Evolutionary conservation across 1,140 invertebrate genomes (phyloP), one percentile per base, ranked within the genome.

Genomic region (Drosophila ogumai): DNA sequence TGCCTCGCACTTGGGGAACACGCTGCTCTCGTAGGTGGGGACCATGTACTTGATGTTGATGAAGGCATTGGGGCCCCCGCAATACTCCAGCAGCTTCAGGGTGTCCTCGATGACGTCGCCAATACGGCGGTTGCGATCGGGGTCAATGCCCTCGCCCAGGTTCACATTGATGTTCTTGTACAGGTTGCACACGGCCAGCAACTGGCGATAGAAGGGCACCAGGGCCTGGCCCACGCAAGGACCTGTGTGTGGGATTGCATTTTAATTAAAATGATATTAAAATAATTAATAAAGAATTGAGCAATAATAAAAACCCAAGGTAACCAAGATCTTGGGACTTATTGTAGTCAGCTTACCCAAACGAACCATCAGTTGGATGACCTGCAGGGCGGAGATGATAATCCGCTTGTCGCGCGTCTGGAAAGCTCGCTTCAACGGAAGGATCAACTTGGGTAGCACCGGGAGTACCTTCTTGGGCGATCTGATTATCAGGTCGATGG

Each of bases 1-100:
- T 4, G 47, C 41, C 19, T 79, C 76, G 56, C 91, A 92, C 32
- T 76, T 81, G 1, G 91, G 91, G 34, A 90, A 91, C 8, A 98
- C 94, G 91, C 97, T 97, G n/a, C 98, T 98, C 92, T 99, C 98
- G 82, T 99, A 99, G 6, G 98, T 99, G 0, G 98, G 98, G 64
- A 99, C 95, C 95, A 99, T 98, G 91, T 99, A 99, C 93, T 99
- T 99, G 80, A 99, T 99, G 92, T 99, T 98, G 79, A 98, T 98
- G 91, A 98, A 99, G 7, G 98, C 98, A 93, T 99, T 97, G 78
- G 97, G 96, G 5, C 98, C 98, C 7, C 98, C 98, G 90, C 96
- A 96, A 72, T 95, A 94, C 92, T 99, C 98, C 60, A 99, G 94
- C 22, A 97, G 93, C 94, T 99, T 97, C 41, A 99, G 93, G 4